phyloP scores from a whole-genome alignment of 1,140 invertebrate species.

The Drosophila bocqueti region DNA sequence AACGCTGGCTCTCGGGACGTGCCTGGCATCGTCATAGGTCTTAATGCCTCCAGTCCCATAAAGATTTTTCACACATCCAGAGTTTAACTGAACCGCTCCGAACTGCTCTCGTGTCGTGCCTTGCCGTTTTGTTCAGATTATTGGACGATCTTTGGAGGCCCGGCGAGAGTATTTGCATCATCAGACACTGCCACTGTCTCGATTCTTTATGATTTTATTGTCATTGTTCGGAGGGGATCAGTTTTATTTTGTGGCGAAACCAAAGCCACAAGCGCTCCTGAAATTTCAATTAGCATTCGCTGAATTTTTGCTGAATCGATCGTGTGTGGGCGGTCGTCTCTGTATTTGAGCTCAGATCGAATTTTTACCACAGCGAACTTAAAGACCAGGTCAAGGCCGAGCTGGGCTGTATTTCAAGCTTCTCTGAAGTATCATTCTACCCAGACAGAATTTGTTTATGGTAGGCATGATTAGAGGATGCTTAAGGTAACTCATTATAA shows the following conservation, averaged over 20 bases:
- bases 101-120: constrained; percentile 12
- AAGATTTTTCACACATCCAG: constrained; percentile 61
- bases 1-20: constrained; percentile 32
- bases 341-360: not conserved
- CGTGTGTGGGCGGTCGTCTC: constrained; percentile 38
- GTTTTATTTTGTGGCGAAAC: constrained; percentile 15
- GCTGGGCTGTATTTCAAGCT: not conserved
- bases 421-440: constrained; percentile 1
- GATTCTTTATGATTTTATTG: constrained; percentile 66
- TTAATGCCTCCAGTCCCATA: constrained; percentile 46
- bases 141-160: constrained; percentile 27
- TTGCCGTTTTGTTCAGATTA: constrained; percentile 8
- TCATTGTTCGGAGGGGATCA: constrained; percentile 4
- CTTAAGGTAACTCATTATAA: constrained; percentile 3
- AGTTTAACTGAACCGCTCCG: constrained; percentile 33
- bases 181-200: not conserved
- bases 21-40: constrained; percentile 34
- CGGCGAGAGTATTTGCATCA: constrained; percentile 16
- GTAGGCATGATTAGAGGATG: constrained; percentile 1
- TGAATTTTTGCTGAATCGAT: constrained; percentile 11
- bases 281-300: constrained; percentile 64
- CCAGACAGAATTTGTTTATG: not conserved
- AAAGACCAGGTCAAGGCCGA: constrained; percentile 32
- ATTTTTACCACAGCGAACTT: constrained; percentile 6
- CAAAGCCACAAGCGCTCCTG: constrained; percentile 37